These are phyloP conservation scores for Bombyx huttoni DNA, from an alignment of 2,888 invertebrate genomes.

Conservation along the genomic window DNA sequence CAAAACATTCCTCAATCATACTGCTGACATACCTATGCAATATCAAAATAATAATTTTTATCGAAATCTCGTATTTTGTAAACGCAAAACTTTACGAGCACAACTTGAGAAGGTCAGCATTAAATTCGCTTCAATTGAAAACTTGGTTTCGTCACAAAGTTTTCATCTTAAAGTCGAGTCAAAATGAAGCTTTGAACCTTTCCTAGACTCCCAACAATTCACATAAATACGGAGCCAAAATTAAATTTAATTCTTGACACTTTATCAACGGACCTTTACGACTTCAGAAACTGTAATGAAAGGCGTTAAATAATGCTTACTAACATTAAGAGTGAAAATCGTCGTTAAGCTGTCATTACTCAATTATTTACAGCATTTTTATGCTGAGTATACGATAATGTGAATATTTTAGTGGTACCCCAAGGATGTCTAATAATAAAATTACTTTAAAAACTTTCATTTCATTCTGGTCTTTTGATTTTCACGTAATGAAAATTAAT, in stretches of 20 bases:
- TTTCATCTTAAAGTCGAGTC: conserved; percentile 30
- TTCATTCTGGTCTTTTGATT: neutral
- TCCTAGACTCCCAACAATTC: conserved; percentile 37
- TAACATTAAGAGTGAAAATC: neutral
- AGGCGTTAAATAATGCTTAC: conserved; percentile 1
- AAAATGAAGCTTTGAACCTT: conserved; percentile 44
- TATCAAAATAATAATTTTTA: too few relatives aligned
- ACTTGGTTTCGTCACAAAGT: conserved; percentile 53
- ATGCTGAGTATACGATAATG: too few relatives aligned
- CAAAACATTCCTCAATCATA: too few relatives aligned
- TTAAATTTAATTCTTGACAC: conserved; percentile 41
- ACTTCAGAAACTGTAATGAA: conserved; percentile 10
- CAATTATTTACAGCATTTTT: too few relatives aligned
- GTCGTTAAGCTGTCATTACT: neutral
- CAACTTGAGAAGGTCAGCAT: conserved; percentile 12
- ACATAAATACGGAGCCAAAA: conserved; percentile 47
- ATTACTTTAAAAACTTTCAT: too few relatives aligned
- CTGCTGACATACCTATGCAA: too few relatives aligned
- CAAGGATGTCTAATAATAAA: neutral
- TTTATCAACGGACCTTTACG: conserved; percentile 21
- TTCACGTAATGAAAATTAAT: neutral
- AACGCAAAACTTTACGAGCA: too few relatives aligned
- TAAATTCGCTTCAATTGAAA: conserved; percentile 46
- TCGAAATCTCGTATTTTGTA: too few relatives aligned
- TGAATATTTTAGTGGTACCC: neutral